A percentile compares a stretch with the other conserved stretches of the same genome.
phyloP scores from a whole-genome alignment of 2,797 vertebrate species.

The Cercopithecus hamlyni region DNA sequence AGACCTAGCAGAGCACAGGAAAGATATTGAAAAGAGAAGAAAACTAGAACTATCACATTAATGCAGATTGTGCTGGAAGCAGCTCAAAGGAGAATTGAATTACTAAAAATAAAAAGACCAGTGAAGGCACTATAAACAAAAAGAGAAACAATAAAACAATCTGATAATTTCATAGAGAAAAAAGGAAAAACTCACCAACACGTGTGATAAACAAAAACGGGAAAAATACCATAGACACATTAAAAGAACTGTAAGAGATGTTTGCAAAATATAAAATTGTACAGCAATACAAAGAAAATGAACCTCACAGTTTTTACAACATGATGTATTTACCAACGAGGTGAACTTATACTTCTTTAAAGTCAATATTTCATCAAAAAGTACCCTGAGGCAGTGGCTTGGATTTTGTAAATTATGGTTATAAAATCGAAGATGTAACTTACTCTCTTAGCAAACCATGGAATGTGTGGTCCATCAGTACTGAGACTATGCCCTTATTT shows the following conservation, averaged over 20 bases:
- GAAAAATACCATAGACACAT: background rate
- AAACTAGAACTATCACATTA: background rate
- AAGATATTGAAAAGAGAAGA: background rate
- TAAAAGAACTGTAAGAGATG: background rate
- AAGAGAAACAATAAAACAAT: background rate
- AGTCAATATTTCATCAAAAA: constrained; percentile 53
- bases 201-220: background rate
- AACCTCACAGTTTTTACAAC: background rate
- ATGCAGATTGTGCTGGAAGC: background rate
- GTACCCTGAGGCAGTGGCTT: background rate
- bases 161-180: background rate
- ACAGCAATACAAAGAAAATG: background rate
- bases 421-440: constrained; percentile 3
- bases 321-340: background rate
- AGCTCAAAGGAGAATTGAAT: background rate
- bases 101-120: background rate
- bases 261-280: background rate
- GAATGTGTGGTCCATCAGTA: background rate
- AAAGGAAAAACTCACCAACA: background rate
- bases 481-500: background rate
- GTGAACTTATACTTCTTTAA: background rate
- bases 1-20: background rate
- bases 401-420: constrained; percentile 26
- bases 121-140: background rate
- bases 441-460: background rate